phyloP scores from a whole-genome alignment of 2,888 invertebrate species.

The Lutraria lutraria region DNA sequence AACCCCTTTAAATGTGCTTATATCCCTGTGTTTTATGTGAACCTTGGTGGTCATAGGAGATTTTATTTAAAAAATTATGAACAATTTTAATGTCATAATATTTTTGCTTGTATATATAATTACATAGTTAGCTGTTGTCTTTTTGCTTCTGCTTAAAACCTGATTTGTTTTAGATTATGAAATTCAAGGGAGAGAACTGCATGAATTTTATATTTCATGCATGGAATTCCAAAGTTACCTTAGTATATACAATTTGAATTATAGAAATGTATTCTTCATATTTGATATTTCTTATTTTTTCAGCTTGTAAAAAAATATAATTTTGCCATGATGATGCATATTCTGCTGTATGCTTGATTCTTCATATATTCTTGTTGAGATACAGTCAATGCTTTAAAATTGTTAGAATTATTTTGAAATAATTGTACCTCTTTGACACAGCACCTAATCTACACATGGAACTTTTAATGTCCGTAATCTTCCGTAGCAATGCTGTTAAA shows the following conservation, averaged over 20 bases:
- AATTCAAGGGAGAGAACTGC: background rate
- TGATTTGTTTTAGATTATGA: background rate
- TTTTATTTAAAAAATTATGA: background rate
- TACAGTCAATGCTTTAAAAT: background rate
- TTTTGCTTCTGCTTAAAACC: background rate
- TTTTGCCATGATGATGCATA: background rate
- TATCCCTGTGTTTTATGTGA: background rate
- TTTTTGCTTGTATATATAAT: background rate
- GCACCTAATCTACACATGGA: too few species aligned
- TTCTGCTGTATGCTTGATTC: background rate
- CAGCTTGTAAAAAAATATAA: background rate
- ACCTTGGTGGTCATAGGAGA: background rate
- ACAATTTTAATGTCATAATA: background rate
- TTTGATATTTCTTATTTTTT: background rate
- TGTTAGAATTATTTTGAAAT: background rate
- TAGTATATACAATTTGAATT: background rate
- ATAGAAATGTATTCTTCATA: background rate
- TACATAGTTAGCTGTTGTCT: background rate
- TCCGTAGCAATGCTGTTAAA: too few species aligned
- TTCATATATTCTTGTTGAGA: background rate
- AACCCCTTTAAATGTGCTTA: background rate
- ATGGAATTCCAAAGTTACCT: background rate
- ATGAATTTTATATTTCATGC: background rate
- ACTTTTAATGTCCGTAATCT: too few species aligned
- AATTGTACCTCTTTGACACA: too few species aligned